Conservation (phyloP, 2,113 vertebrate genomes). For the Equus przewalskii region DNA sequence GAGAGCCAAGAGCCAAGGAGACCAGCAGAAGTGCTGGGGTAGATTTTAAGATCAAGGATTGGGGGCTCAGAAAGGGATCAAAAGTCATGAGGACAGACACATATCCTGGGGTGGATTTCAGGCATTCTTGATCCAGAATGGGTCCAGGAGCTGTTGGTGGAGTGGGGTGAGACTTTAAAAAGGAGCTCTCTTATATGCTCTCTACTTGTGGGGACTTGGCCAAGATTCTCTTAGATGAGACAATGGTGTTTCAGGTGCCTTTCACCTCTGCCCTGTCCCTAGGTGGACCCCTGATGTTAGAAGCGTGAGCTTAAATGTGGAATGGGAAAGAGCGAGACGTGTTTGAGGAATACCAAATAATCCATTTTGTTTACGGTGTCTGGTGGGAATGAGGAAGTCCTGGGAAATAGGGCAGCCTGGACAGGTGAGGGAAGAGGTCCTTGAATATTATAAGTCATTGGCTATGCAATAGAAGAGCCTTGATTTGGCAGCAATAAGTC, state of each 20-base stretch:
- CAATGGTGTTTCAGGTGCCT: background rate
- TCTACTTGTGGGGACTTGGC: background rate
- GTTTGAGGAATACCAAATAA: background rate
- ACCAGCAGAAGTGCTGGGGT: background rate
- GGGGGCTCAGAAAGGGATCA: background rate
- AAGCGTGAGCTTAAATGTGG: background rate
- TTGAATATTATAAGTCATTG: background rate
- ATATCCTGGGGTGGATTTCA: background rate
- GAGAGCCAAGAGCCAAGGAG: background rate
- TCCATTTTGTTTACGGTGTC: background rate
- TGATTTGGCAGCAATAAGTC: background rate
- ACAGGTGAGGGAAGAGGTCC: background rate
- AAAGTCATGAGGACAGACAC: background rate
- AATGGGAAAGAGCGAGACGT: background rate
- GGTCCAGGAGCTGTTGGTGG: background rate
- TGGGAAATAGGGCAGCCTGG: background rate
- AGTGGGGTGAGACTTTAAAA: background rate
- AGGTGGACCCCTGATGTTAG: background rate
- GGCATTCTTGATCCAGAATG: background rate
- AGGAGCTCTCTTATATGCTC: background rate
- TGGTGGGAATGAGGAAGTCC: background rate
- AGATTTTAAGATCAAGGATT: constrained; percentile 2
- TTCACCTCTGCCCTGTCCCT: background rate
- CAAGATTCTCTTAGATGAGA: background rate
- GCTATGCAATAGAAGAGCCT: background rate